Base-by-base conservation (phyloP, 2,888 invertebrate species). In the Scaptomyza flava region DNA sequence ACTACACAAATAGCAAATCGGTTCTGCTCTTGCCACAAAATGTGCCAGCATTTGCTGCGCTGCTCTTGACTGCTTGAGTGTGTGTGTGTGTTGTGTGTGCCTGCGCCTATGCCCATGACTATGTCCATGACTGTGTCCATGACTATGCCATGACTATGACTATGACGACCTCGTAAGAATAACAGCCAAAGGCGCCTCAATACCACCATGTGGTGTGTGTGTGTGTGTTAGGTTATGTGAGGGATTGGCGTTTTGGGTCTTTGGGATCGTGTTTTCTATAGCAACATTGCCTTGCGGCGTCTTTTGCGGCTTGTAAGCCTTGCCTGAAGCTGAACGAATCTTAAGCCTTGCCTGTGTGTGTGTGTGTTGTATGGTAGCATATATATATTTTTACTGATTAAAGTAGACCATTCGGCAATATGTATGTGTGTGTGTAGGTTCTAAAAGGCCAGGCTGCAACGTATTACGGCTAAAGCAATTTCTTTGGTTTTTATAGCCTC, bases 1-100 rank as follows among this genome's bases (percentile, higher is more conserved):
- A 65, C 70, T 79, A 81, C 79, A 81, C 46, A 81, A 77, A 68
- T 50, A 72, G 77, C 72, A 85, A 82, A 82, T 82, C 79, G 82
- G 77, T 72, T 81, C 72, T 72, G 65, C 78, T 59, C 72, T 71
- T 60, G 70, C 79, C 81, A 67, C 79, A 78, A 75, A 72, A 36
- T 79, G 79, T 79, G 69, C 61, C 68, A 57, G 65, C 73, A 72
- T 71, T 68, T 57, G 71, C 47, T 45, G 62, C 58, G 62, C 58
- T 57, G 61, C 74, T 81, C 84, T 81, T 81, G 85, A 81, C 79
- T 81, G 67, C 60, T 58, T 68, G 77, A 82, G 77, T 75, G 72
- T 53, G 62, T 9, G 17, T 41, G 17, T 41, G 36, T 34, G 34
- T 36, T 34, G 34, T 36, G 36, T 27, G 31, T 9, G 9, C 8